A percentile compares a stretch with the other conserved stretches of the same genome.
phyloP scores from a whole-genome alignment of 2,888 invertebrate genomes.

The Endotricha flammealis region DNA sequence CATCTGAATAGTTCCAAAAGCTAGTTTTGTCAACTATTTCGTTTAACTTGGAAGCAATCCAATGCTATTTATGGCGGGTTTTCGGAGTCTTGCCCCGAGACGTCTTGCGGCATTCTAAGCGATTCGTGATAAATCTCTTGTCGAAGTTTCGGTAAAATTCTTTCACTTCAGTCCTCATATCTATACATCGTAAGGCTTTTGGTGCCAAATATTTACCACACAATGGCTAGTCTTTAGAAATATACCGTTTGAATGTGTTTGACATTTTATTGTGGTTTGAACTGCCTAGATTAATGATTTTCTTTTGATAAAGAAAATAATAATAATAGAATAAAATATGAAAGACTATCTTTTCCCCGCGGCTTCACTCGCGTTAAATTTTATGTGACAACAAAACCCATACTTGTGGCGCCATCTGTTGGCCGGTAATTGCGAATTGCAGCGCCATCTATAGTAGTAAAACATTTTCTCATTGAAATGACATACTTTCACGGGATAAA shows the following conservation, averaged over 20 bases:
- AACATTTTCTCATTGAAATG: no score
- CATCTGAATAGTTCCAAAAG: conserved; percentile 40
- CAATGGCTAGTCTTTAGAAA: background rate
- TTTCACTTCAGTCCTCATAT: conserved; percentile 5
- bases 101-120: conserved; percentile 34
- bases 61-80: conserved; percentile 54
- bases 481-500: no score
- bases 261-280: no score
- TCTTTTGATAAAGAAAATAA: background rate
- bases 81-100: conserved; percentile 33
- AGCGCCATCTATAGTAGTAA: no score
- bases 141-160: conserved; percentile 6
- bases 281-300: background rate
- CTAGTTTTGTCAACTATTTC: conserved; percentile 31
- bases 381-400: no score
- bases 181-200: background rate
- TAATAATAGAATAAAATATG: background rate
- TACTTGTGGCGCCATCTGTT: no score
- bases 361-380: no score
- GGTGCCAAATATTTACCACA: background rate
- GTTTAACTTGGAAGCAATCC: conserved; percentile 51
- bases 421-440: no score
- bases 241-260: background rate
- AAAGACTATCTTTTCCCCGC: no score
- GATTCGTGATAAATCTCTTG: conserved; percentile 21